Evolutionary conservation across 1,140 invertebrate genomes (phyloP), one percentile per base, ranked within the genome.

Genomic region (Rhopalosiphum padi): DNA sequence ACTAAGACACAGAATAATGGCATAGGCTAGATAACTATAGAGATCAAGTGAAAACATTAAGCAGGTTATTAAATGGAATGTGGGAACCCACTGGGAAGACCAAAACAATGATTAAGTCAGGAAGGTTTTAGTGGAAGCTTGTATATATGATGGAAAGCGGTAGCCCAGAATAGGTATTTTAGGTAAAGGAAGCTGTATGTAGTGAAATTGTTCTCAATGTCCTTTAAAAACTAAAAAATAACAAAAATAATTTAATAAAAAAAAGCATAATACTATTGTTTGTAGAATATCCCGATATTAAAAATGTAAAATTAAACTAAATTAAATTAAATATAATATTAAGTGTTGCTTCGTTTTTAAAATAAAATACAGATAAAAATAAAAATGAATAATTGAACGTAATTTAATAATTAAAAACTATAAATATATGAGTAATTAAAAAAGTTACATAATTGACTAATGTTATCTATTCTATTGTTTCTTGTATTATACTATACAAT

Each of bases 381-480:
- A n/a, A 68, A 68, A 68, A 68, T 18, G 11, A n/a, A n/a, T n/a
- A n/a, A n/a, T 68, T 68, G 0, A 68, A n/a, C n/a, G 11, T 68
- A 68, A 77, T 77, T 77, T 77, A 77, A 77, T 4, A 77, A 77
- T 77, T 77, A 77, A n/a, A 77, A 77, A 77, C 60, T 77, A 77
- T 35, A 77, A n/a, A n/a, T 77, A 77, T 18, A 77, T 18, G 18
- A 4, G n/a, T 77, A 77, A 21, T 77, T 21, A 77, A n/a, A 77
- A n/a, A 77, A n/a, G 30, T 77, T 77, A 15, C 30, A 77, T 77
- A 77, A 35, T 77, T 77, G n/a, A 77, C 15, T n/a, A n/a, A 77
- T 18, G n/a, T 77, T 77, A 77, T 77, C 30, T n/a, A n/a, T 18
- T 77, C 30, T n/a, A n/a, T 18, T 15, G n/a, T 35, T 77, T 77